A percentile compares a stretch with the other conserved stretches of the same genome.
phyloP scores from a whole-genome alignment of 2,113 vertebrate species.

The Peromyscus polionotus region DNA sequence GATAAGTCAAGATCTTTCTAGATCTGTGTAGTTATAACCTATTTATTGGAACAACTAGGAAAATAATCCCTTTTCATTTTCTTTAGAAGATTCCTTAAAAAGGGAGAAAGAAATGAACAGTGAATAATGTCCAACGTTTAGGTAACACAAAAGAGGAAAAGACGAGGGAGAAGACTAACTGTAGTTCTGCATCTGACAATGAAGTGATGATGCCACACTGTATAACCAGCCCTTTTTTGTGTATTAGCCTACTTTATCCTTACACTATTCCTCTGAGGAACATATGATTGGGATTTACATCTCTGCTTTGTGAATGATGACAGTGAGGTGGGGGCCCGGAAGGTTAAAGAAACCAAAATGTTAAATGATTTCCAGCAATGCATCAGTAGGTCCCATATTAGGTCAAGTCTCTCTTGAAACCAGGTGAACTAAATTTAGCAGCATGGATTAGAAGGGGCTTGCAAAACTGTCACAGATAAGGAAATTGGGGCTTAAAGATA shows the following conservation, averaged over 20 bases:
- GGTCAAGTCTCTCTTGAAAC: not conserved
- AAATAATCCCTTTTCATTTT: not conserved
- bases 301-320: slow-evolving; percentile 37
- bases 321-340: not conserved
- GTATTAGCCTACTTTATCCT: not conserved
- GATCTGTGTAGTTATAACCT: not conserved
- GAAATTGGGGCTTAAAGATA: slow-evolving; percentile 19
- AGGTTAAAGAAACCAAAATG: slow-evolving; percentile 46
- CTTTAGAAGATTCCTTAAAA: not conserved
- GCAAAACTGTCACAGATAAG: not conserved
- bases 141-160: slow-evolving; percentile 11
- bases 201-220: not conserved
- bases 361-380: slow-evolving; percentile 33
- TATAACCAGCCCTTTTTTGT: not conserved
- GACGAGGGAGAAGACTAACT: not conserved
- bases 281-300: not conserved
- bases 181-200: not conserved
- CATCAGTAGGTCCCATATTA: slow-evolving; percentile 11
- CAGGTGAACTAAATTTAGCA: slow-evolving; percentile 30
- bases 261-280: not conserved
- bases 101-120: not conserved
- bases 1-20: not conserved
- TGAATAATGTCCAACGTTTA: not conserved
- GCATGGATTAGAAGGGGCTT: slow-evolving; percentile 20
- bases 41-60: not conserved